Percentiles rank a stretch among this genome's conserved stretches.
phyloP scores from a whole-genome alignment of 1,140 invertebrate species.

The Rhyacophila brunnea region DNA sequence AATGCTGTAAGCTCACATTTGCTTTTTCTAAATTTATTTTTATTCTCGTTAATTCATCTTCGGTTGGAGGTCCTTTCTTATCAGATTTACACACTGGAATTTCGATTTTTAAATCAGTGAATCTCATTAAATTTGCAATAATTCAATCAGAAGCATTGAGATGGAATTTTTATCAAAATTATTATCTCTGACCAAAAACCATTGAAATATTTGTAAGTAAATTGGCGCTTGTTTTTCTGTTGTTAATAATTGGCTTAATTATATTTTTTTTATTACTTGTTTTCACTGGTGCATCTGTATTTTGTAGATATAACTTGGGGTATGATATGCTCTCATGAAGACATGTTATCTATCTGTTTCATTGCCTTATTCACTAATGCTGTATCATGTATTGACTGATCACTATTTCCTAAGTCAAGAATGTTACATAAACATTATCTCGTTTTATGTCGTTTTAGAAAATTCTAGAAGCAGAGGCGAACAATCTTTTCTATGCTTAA shows the following conservation, averaged over 20 bases:
- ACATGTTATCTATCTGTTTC: conserved; percentile 5
- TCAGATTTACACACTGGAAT: conserved; percentile 45
- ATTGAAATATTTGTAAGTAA: conserved; percentile 39
- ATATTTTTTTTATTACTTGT: conserved; percentile 25
- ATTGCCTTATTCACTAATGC: conserved; percentile 27
- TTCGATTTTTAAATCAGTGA: conserved; percentile 43
- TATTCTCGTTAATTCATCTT: conserved; percentile 46
- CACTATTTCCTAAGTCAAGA: conserved; percentile 27
- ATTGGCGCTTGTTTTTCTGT: conserved; percentile 17
- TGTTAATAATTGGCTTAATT: conserved; percentile 25
- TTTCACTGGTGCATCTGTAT: conserved; percentile 7
- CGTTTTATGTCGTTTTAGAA: too few species aligned
- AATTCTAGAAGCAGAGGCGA: too few species aligned
- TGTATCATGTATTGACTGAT: conserved; percentile 21
- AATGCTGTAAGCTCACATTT: too few species aligned
- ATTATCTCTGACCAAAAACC: conserved; percentile 43
- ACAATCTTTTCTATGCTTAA: too few species aligned
- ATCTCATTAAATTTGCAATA: conserved; percentile 48
- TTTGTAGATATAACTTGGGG: conserved; percentile 23
- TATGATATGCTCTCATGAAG: conserved; percentile 22
- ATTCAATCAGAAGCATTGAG: conserved; percentile 31
- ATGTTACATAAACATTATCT: too few species aligned
- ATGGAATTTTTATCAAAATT: conserved; percentile 43
- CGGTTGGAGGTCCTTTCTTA: conserved; percentile 50
- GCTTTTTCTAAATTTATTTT: conserved; percentile 33